Evolutionary conservation across 2,888 invertebrate genomes (phyloP).

Genomic region (Drosophila limbata): DNA sequence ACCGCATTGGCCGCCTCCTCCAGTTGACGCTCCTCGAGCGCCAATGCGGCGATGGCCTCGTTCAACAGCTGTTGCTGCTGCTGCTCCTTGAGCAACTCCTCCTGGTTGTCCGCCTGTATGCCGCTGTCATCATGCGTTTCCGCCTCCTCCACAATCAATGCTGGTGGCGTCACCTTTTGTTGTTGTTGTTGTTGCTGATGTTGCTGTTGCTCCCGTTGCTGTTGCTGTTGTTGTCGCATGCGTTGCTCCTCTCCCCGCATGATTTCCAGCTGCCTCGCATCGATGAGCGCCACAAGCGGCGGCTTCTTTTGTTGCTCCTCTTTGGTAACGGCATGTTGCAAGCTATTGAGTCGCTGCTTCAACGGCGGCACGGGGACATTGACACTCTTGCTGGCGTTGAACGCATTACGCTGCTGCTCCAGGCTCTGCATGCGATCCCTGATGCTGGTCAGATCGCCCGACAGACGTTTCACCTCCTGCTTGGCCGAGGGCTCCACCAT

Average conservation of each 20-base stretch:
- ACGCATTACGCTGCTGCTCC: slow-evolving; percentile 86
- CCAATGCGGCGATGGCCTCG: slow-evolving; percentile 81
- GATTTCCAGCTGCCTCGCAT: slow-evolving; percentile 86
- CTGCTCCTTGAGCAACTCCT: slow-evolving; percentile 65
- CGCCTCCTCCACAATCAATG: slow-evolving; percentile 79
- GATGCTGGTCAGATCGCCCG: slow-evolving; percentile 88
- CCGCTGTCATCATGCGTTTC: slow-evolving; percentile 88
- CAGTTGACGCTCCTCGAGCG: slow-evolving; percentile 78
- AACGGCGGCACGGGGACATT: slow-evolving; percentile 84
- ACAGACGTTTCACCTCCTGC: slow-evolving; percentile 86
- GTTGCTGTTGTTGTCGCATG: slow-evolving; percentile 54
- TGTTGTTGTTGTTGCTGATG: slow-evolving; percentile 18
- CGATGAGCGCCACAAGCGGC: slow-evolving; percentile 82
- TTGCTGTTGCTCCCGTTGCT: slow-evolving; percentile 27
- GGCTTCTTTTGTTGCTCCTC: slow-evolving; percentile 81
- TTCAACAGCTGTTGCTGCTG: slow-evolving; percentile 79
- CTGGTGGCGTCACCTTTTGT: slow-evolving; percentile 42
- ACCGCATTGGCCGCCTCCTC: slow-evolving; percentile 82
- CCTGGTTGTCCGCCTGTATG: slow-evolving; percentile 90
- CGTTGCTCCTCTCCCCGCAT: slow-evolving; percentile 85
- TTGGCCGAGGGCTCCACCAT: slow-evolving; percentile 38
- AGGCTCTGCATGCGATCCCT: slow-evolving; percentile 88
- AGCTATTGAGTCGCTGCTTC: slow-evolving; percentile 84
- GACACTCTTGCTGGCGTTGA: slow-evolving; percentile 79
- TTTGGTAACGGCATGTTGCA: slow-evolving; percentile 84